Evolutionary conservation across 1,140 invertebrate genomes (phyloP), one percentile per base, ranked within the genome.

Genomic region (Zaprionus nigranus): DNA sequence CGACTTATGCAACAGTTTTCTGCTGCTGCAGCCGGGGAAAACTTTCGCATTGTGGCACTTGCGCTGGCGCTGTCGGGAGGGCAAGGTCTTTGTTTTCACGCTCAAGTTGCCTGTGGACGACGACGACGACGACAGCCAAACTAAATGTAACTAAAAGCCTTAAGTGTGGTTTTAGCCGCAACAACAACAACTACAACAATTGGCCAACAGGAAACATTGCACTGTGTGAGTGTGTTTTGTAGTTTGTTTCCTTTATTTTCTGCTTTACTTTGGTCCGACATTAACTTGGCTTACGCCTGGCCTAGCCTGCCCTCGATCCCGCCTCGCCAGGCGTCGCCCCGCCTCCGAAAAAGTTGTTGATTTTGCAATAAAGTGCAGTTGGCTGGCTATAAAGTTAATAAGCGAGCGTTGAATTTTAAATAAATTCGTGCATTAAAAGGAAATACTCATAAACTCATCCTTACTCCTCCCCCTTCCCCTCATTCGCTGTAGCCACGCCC

Each of bases 121-220:
- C 62, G 53, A 54, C 62, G 53, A 54, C 9, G 54, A 63, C 58
- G 54, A 54, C 78, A 59, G 61, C 75, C 49, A 87, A 82, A 84
- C 76, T 82, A 79, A 86, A 87, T 80, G 76, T 71, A 80, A 77
- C 83, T 78, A 82, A 87, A 80, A 87, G 83, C 70, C 69, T 69
- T 82, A 82, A 87, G 77, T 78, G 83, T 78, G 78, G 62, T 78
- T 68, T 82, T 66, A 87, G 73, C 83, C 83, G 17, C 46, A 71
- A 72, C 58, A 79, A 75, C 71, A 61, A 67, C 78, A 64, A 62
- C 46, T 58, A 28, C n/a, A 73, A 63, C 78, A 64, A 58, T 53
- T 61, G 64, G 69, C 62, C 62, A 78, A 66, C 79, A 71, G 65
- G 36, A 53, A 56, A 26, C 46, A 58, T 30, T 66, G 36, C 13